Evolutionary conservation across 2,113 vertebrate genomes (phyloP), one percentile per base, ranked within the genome.

Genomic region (Gymnarchus niloticus): DNA sequence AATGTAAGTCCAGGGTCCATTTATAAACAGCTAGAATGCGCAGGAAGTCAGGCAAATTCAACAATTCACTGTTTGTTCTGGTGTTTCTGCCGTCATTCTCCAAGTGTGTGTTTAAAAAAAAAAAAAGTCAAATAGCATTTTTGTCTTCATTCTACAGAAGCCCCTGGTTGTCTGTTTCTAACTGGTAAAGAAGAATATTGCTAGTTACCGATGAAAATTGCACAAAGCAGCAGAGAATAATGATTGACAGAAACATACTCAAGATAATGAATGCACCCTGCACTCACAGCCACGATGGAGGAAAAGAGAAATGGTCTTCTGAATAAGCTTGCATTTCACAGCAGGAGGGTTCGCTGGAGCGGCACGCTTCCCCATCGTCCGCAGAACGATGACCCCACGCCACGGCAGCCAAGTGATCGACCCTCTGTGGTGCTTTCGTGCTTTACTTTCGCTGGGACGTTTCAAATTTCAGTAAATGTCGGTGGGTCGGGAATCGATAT

Each of bases 401-500:
- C 19, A 3, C 5, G 33, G 28, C 28, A 17, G 61, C 28, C 1
- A 23, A 48, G 21, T n/a, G 44, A n/a, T 37, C 44, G 8, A 3
- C 1, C n/a, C 3, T 78, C 19, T 19, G 37, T 48, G 76, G 76
- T 37, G 44, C 76, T 1, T 21, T 78, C 1, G 44, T n/a, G 44
- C 76, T 48, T 3, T 1, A 21, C 76, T 23, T 48, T 19, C 9
- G 1, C 78, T 1, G n/a, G 49, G n/a, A 52, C n/a, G 80, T 54
- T 81, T 19, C 10, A 49, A 14, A 54, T 81, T 21, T 51, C 37
- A 48, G 87, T 84, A 85, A 83, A 77, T 87, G 86, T 86, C 86
- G 83, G 81, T 85, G 84, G n/a, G n/a, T n/a, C n/a, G n/a, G n/a
- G 61, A 65, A 86, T 61, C 87, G 10, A 69, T 52, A 49, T 85